These are phyloP conservation scores for Mastigias papua DNA, from an alignment of 30 jellyfish, hydroid and myxozoan species.

Conservation along the genomic window DNA sequence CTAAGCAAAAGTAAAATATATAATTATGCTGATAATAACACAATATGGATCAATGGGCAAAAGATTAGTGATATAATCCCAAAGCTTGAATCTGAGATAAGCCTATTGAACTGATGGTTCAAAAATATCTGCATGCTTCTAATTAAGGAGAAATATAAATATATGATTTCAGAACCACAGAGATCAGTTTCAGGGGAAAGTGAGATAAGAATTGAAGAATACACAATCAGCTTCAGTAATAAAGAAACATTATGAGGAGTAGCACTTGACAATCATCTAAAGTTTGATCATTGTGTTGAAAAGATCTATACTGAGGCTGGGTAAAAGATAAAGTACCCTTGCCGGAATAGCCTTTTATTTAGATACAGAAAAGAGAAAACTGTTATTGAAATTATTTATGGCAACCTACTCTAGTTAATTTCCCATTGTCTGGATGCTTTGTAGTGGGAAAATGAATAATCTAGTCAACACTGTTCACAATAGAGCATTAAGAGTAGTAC, in stretches of 20 bases:
- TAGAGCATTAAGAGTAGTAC: not conserved
- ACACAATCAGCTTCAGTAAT: conserved; percentile 14
- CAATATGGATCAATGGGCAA: not conserved
- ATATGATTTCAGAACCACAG: too few relatives aligned
- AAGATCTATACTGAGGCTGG: conserved; percentile 28
- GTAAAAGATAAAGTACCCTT: conserved; percentile 19
- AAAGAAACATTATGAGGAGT: conserved; percentile 1
- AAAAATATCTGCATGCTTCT: not conserved
- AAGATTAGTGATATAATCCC: not conserved
- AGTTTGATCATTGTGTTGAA: conserved; percentile 21
- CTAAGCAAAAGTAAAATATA: not conserved
- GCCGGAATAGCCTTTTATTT: conserved; percentile 30
- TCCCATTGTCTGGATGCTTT: conserved; percentile 3
- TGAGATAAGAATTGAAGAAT: conserved; percentile 5
- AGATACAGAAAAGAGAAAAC: not conserved
- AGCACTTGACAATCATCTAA: conserved; percentile 27
- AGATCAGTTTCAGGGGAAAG: conserved; percentile 21
- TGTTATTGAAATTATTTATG: not conserved
- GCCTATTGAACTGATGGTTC: not conserved
- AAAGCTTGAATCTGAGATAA: not conserved
- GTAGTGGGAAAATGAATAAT: conserved; percentile 13
- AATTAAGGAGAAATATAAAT: too few relatives aligned
- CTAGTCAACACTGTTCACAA: not conserved
- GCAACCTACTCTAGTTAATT: not conserved
- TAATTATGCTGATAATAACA: not conserved